Evolutionary conservation across 2,888 invertebrate genomes (phyloP), one percentile per base, ranked within the genome.

Genomic region (Pammene fasciana): DNA sequence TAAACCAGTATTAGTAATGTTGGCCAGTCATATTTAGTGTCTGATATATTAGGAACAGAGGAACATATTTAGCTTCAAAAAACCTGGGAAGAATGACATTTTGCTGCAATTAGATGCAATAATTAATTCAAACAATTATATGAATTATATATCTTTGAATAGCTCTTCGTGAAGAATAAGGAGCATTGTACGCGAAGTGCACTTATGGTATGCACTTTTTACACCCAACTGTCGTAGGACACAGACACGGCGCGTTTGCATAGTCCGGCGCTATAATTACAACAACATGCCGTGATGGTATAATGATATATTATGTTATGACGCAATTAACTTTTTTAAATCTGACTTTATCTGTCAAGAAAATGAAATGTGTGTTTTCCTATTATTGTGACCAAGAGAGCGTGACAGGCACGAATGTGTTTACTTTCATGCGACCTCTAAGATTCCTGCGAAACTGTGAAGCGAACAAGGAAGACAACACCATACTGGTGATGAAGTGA

Each of bases 311-410:
- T 83, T 83, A 83, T 78, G 76, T 83, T 83, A 83, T 78, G 76
- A 80, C 77, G 78, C 83, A 88, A 88, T 87, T 84, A 86, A 74
- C 73, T 78, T 77, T 78, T 78, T 76, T 57, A 61, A 65, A 73
- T 57, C 76, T 75, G 82, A 82, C 82, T 78, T 77, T 84, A 86
- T 85, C 83, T 79, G 70, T 72, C 72, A 77, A 80, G 78, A 81
- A 85, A 88, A 88, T 87, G 83, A 86, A 84, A 86, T 86, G 82
- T 82, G 81, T 85, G 82, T 85, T 83, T 85, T 81, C 78, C 79
- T 82, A 86, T 87, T 83, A 87, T 76, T 77, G 80, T 77, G 79
- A 75, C 74, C 82, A 82, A 74, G 85, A 85, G 85, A 87, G 84
- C 87, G 86, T 86, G 73, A 79, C 79, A 77, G 75, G 62, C 74